These are phyloP conservation scores for Vireo altiloquus DNA, from an alignment of 2,113 vertebrate species.

Conservation along the genomic window DNA sequence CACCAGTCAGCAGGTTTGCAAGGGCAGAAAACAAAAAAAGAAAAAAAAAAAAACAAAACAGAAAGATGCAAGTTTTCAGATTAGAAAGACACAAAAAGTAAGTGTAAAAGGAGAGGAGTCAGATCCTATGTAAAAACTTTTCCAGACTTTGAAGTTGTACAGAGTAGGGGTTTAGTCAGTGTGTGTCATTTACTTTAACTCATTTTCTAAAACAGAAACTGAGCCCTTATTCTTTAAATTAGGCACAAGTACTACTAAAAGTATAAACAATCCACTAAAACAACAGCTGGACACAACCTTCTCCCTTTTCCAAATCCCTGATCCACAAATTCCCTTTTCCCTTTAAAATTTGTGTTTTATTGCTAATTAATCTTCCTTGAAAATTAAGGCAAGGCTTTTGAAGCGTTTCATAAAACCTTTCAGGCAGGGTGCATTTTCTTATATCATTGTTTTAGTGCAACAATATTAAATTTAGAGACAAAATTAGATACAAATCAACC, in stretches of 20 bases:
- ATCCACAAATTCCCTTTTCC: not conserved
- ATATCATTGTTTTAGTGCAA: not conserved
- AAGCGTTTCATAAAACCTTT: not conserved
- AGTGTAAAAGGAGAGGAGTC: not conserved
- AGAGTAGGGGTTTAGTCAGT: not conserved
- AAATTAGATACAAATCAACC: not conserved
- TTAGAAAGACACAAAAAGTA: not conserved
- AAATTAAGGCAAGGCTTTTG: not conserved
- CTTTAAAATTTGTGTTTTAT: not conserved
- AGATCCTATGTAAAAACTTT: conserved; percentile 10
- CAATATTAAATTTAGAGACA: not conserved
- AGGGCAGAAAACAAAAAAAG: not conserved
- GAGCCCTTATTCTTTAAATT: not conserved
- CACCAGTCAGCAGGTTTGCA: conserved; percentile 3
- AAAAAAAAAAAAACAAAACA: not conserved
- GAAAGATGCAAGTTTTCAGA: not conserved
- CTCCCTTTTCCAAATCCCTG: not conserved
- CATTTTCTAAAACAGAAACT: not conserved
- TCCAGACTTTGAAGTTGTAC: conserved; percentile 37
- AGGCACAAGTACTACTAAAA: not conserved
- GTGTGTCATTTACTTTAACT: not conserved
- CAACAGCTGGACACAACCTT: not conserved
- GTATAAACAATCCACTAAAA: not conserved
- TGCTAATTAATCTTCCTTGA: not conserved
- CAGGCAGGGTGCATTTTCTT: not conserved